These are phyloP conservation scores for Calameuta idolon DNA, from an alignment of 2,888 invertebrate species.

Conservation along the genomic window DNA sequence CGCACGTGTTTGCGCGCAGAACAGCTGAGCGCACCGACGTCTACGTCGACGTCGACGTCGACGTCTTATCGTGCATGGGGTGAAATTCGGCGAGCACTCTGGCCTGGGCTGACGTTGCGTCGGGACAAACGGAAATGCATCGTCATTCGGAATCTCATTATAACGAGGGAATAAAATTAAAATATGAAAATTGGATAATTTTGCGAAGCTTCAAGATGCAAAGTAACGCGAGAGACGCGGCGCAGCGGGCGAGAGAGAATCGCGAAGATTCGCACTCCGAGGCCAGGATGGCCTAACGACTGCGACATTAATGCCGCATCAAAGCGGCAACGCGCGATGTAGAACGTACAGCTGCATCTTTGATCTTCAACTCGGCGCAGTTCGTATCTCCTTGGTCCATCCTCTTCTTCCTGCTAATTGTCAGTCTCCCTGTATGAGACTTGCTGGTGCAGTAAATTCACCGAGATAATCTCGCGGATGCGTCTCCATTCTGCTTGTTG, in stretches of 20 bases:
- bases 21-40: slow-evolving; percentile 59
- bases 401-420: not conserved
- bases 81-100: not conserved
- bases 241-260: not conserved
- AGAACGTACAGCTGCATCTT: not conserved
- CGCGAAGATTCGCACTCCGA: not conserved
- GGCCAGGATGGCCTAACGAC: not conserved
- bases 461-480: not conserved
- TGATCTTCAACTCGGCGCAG: not conserved
- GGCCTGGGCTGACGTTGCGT: not conserved
- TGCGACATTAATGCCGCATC: not conserved
- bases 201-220: not conserved
- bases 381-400: not conserved
- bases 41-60: not conserved
- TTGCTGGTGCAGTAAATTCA: not conserved
- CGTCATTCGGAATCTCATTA: not conserved
- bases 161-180: not conserved
- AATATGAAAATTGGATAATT: not conserved
- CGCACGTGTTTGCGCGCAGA: slow-evolving; percentile 65
- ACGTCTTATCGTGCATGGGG: not conserved
- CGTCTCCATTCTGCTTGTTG: not conserved
- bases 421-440: not conserved
- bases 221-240: not conserved
- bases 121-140: not conserved
- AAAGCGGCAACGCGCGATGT: not conserved